A percentile compares a stretch with the other conserved stretches of the same genome.
Conservation (phyloP, 2,113 vertebrate species). For the Prionailurus bengalensis region DNA sequence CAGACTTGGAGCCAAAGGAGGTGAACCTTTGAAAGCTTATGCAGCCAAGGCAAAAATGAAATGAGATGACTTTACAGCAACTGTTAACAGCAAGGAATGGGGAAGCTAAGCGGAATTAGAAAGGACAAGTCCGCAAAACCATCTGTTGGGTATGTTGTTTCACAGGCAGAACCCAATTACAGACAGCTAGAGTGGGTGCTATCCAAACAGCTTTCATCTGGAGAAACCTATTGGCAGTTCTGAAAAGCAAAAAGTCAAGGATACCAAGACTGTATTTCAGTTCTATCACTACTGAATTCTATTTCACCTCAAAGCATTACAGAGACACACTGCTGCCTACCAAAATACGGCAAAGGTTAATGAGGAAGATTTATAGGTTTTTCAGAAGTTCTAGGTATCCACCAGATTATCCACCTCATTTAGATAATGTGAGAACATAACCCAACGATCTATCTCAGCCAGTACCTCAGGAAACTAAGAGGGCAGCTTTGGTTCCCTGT, state of each 20-base stretch:
- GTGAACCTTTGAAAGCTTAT: slow-evolving; percentile 94
- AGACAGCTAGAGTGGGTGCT: slow-evolving; percentile 93
- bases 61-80: slow-evolving; percentile 92
- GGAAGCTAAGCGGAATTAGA: slow-evolving; percentile 93
- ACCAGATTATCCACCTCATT: slow-evolving; percentile 90
- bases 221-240: slow-evolving; percentile 95
- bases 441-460: neutral
- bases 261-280: slow-evolving; percentile 95
- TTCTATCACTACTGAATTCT: slow-evolving; percentile 95
- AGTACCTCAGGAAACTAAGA: neutral
- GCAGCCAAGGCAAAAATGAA: slow-evolving; percentile 92
- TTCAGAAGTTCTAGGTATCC: slow-evolving; percentile 93
- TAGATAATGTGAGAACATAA: slow-evolving; percentile 90
- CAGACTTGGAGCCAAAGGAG: slow-evolving; percentile 93
- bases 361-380: slow-evolving; percentile 93
- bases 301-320: slow-evolving; percentile 94
- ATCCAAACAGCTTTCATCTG: slow-evolving; percentile 91
- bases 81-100: slow-evolving; percentile 91
- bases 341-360: slow-evolving; percentile 93
- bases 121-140: slow-evolving; percentile 92
- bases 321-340: slow-evolving; percentile 91
- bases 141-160: slow-evolving; percentile 91
- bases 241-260: slow-evolving; percentile 94
- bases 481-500: neutral
- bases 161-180: slow-evolving; percentile 93